Percentiles rank a stretch among this genome's conserved stretches.
These are phyloP conservation scores for Lasioglossum albipes DNA, from an alignment of 1,140 invertebrate species.

Conservation along the genomic window DNA sequence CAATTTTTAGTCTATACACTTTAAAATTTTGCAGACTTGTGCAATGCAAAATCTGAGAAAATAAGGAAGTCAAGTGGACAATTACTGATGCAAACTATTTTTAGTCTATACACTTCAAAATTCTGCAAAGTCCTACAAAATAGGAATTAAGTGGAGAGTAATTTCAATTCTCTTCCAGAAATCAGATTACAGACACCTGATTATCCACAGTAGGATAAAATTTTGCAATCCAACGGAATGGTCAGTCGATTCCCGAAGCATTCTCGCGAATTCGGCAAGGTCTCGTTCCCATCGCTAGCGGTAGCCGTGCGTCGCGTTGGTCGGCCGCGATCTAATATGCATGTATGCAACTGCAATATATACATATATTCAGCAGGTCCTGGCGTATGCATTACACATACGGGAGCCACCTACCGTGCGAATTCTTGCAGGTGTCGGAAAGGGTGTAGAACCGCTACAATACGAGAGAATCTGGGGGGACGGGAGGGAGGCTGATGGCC, in stretches of 20 bases:
- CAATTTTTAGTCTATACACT: too few relatives aligned
- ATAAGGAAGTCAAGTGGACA: too few relatives aligned
- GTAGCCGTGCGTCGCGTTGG: background rate
- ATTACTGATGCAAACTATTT: too few relatives aligned
- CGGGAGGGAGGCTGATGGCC: background rate
- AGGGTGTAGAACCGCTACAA: slow-evolving; percentile 21
- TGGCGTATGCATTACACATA: slow-evolving; percentile 36
- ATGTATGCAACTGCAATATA: slow-evolving; percentile 53
- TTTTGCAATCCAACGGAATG: background rate
- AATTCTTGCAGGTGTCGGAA: slow-evolving; percentile 65
- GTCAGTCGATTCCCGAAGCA: background rate
- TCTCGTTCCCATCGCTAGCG: slow-evolving; percentile 34
- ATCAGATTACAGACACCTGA: too few relatives aligned
- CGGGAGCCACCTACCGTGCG: slow-evolving; percentile 63
- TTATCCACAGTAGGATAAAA: too few relatives aligned
- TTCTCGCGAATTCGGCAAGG: background rate
- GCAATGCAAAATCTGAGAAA: too few relatives aligned
- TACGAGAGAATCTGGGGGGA: background rate
- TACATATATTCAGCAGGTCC: slow-evolving; percentile 53
- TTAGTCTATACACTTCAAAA: too few relatives aligned
- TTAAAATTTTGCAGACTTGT: too few relatives aligned
- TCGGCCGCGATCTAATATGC: slow-evolving; percentile 30
- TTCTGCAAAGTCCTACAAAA: too few relatives aligned
- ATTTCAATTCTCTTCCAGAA: too few relatives aligned
- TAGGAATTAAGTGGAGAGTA: too few relatives aligned